phyloP scores from a whole-genome alignment of 2,797 vertebrate species.

The Apodemus agrarius region DNA sequence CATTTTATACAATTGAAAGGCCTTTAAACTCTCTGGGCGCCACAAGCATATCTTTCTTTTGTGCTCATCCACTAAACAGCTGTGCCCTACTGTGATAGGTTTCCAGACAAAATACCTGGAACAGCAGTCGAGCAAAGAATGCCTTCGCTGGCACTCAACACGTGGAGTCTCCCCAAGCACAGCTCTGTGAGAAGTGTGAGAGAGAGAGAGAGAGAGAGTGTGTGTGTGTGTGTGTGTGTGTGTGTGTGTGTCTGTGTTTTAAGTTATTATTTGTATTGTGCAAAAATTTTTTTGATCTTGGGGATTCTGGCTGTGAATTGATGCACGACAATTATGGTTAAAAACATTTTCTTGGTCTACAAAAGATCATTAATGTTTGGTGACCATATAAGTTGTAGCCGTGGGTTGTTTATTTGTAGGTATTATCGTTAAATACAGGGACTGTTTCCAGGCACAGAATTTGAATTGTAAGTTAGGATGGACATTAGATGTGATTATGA shows the following conservation, averaged over 20 bases:
- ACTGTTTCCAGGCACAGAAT: constrained; percentile 82
- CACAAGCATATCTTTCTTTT: constrained; percentile 85
- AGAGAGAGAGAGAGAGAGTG: no score
- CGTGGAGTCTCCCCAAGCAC: constrained; percentile 83
- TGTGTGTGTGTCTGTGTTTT: constrained; percentile 73
- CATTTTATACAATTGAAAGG: constrained; percentile 85
- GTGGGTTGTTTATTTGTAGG: constrained; percentile 84
- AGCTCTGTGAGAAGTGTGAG: constrained; percentile 81
- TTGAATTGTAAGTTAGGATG: constrained; percentile 76
- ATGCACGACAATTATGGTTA: constrained; percentile 84
- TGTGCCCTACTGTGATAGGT: constrained; percentile 82
- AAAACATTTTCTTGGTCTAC: constrained; percentile 79
- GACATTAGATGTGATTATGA: constrained; percentile 78
- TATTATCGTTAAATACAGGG: constrained; percentile 85
- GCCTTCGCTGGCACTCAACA: constrained; percentile 79
- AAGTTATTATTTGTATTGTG: constrained; percentile 85
- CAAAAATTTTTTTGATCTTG: constrained; percentile 80
- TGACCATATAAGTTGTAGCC: constrained; percentile 83
- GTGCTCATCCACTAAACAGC: constrained; percentile 83
- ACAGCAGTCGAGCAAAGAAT: constrained; percentile 82
- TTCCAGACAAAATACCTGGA: constrained; percentile 81
- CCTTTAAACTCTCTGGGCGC: constrained; percentile 83
- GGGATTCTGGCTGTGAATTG: constrained; percentile 83
- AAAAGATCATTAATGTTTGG: constrained; percentile 81
- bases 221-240: constrained; percentile 61